Evolutionary conservation across 30 jellyfish, hydroid and myxozoan genomes (phyloP), one percentile per base, ranked within the genome.

Genomic region (Mastigias papua): DNA sequence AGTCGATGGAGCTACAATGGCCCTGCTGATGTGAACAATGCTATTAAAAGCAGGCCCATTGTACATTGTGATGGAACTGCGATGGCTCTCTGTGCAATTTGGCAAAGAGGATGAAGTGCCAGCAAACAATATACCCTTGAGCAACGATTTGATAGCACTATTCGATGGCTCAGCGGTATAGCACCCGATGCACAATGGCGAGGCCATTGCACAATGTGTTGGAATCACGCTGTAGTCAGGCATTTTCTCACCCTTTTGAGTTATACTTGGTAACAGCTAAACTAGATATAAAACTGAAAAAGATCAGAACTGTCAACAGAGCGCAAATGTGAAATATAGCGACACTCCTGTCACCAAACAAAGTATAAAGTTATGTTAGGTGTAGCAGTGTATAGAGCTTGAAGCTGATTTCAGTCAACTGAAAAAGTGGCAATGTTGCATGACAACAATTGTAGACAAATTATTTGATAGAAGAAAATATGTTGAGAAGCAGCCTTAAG

Each of bases 11-110:
- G n/a, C n/a, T n/a, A n/a, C n/a, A n/a, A n/a, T n/a, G n/a, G n/a
- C n/a, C n/a, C n/a, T n/a, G n/a, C n/a, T n/a, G n/a, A n/a, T n/a
- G n/a, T n/a, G n/a, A n/a, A n/a, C n/a, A n/a, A n/a, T n/a, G n/a
- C n/a, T n/a, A n/a, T n/a, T n/a, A 30, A 48, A 63, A 22, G 15
- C 20, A 33, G 23, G 17, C 69, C 64, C 32, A 27, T 49, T 4
- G 81, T 84, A 15, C 84, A 80, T 28, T 29, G 65, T 27, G 90
- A 84, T n/a, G n/a, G n/a, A n/a, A n/a, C n/a, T n/a, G n/a, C n/a
- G n/a, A n/a, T n/a, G n/a, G n/a, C n/a, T n/a, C n/a, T n/a, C n/a
- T n/a, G n/a, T n/a, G n/a, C n/a, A n/a, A n/a, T n/a, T n/a, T n/a
- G n/a, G n/a, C n/a, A n/a, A n/a, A n/a, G n/a, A n/a, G n/a, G n/a